Evolutionary conservation across 2,888 invertebrate species (phyloP), one percentile per base, ranked within the genome.

Genomic region (Willowsia nigromaculata): DNA sequence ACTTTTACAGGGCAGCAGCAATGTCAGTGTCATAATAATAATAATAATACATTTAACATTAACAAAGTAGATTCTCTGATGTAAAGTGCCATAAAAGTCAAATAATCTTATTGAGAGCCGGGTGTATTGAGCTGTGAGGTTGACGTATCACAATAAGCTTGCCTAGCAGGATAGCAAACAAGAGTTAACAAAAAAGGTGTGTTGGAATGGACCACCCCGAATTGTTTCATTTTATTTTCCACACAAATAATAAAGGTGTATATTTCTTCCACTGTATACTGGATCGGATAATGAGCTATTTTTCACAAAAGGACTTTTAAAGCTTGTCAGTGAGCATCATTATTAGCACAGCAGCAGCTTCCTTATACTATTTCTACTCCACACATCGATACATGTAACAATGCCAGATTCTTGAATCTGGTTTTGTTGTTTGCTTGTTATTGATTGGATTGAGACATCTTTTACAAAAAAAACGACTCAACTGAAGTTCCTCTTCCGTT

Each of bases 151-250:
- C 65, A 76, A 76, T 76, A 27, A n/a, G 50, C 27, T 27, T 22
- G 43, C 43, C 13, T 80, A 37, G 65, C 43, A 62, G 86, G 47
- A 87, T 50, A 43, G 22, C 50, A 47, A 65, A 78, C 71, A 59
- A 76, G 74, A 82, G 65, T 6, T 43, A 65, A 65, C 78, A 53
- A 74, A 78, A 86, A 78, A 86, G 62, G 80, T 87, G 87, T 87
- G 78, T 71, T 43, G 78, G 81, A 43, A 15, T 56, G 81, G 90
- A 90, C 90, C 90, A 90, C 90, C 90, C 87, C 80, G 90, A 88
- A 90, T 90, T 90, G 90, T 90, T 90, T 90, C 90, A 71, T 56
- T 65, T 80, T 37, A n/a, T 27, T 80, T 76, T 74, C n/a, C 18
- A 65, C 18, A 65, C 62, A 65, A 22, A 56, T 71, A 71, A 30